These are phyloP conservation scores for Semotilus atromaculatus DNA, from an alignment of 2,797 vertebrate genomes.

Conservation along the genomic window DNA sequence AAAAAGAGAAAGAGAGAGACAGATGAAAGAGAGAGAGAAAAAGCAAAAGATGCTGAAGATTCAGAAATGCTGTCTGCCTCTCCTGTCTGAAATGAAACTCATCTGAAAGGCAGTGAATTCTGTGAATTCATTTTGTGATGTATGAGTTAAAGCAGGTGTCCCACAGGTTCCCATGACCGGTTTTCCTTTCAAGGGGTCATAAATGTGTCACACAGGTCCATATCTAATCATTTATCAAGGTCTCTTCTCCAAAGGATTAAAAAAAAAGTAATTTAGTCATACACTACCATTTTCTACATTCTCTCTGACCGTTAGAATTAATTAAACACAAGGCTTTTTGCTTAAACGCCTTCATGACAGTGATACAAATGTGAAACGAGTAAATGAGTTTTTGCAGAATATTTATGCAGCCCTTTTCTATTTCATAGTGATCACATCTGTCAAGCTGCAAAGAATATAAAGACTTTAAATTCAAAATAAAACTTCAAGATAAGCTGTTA, in stretches of 20 bases:
- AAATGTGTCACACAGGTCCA: not conserved
- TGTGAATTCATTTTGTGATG: too few relatives aligned
- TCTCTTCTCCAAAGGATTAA: not conserved
- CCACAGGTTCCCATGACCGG: not conserved
- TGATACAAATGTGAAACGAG: too few relatives aligned
- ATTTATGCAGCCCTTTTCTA: not conserved
- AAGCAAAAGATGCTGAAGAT: not conserved
- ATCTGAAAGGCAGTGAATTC: constrained; percentile 24
- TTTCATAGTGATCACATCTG: not conserved
- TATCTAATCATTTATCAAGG: not conserved
- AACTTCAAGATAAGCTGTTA: not conserved
- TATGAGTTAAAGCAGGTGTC: not conserved
- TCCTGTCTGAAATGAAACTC: constrained; percentile 17
- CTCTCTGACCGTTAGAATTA: not conserved
- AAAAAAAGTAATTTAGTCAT: not conserved
- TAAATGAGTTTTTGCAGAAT: not conserved
- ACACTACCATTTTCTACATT: not conserved
- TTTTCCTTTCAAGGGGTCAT: not conserved
- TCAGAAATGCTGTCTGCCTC: not conserved
- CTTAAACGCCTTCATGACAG: not conserved
- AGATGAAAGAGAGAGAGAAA: not conserved
- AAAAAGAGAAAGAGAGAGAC: not conserved
- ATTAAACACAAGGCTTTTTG: not conserved
- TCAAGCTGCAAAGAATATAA: not conserved
- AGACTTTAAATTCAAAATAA: too few relatives aligned